These are phyloP conservation scores for Chaetops frenatus DNA, from an alignment of 2,113 vertebrate genomes.

Conservation along the genomic window DNA sequence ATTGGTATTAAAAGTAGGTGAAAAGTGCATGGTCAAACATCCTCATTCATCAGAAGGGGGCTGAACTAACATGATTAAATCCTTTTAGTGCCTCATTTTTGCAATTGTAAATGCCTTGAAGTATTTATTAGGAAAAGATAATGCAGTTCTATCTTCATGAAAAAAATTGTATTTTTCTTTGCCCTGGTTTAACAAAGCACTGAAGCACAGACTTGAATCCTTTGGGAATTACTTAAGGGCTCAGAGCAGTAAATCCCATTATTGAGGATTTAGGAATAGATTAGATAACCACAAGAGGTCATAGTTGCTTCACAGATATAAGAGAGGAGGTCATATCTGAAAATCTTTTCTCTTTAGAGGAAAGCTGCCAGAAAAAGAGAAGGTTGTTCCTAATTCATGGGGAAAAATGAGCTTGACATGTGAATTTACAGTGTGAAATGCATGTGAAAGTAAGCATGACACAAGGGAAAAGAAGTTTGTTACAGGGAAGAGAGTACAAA, in stretches of 20 bases:
- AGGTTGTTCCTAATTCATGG: not conserved
- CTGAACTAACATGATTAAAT: not conserved
- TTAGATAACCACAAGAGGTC: conserved; percentile 42
- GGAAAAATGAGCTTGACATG: not conserved
- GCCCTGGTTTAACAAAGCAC: not conserved
- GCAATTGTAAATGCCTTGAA: not conserved
- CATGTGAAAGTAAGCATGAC: not conserved
- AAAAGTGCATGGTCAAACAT: not conserved
- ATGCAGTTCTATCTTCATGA: not conserved
- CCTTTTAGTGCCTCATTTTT: not conserved
- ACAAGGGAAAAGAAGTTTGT: not conserved
- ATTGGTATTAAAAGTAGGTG: not conserved
- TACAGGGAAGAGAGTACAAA: not conserved
- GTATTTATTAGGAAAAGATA: not conserved
- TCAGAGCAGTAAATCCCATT: conserved; percentile 8
- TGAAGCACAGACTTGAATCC: not conserved
- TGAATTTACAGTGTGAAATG: not conserved
- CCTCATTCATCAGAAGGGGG: not conserved
- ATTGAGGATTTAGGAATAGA: conserved; percentile 6
- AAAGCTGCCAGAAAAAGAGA: not conserved
- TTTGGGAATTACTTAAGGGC: not conserved
- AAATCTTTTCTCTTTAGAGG: not conserved
- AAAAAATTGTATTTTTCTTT: not conserved
- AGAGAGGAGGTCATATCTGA: not conserved
- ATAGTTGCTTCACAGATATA: not conserved